Evolutionary conservation across 2,113 vertebrate genomes (phyloP).

Genomic region (Syngnathus floridae): DNA sequence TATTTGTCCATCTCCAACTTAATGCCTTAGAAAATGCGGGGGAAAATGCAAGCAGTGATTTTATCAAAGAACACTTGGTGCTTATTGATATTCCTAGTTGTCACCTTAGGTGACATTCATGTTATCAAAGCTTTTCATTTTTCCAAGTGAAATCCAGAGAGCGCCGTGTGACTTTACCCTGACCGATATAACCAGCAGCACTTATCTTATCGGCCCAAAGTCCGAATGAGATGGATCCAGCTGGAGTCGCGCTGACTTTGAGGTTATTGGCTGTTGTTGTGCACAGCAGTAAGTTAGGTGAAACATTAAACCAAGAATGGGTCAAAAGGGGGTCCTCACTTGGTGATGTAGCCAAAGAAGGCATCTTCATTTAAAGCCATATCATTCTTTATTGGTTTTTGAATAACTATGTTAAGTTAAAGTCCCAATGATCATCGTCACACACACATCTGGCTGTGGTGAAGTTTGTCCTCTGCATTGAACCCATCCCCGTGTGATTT

Average conservation of each 20-base stretch:
- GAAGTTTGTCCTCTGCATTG: too few relatives aligned
- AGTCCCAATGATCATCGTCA: too few relatives aligned
- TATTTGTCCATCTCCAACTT: too few relatives aligned
- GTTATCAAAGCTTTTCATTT: too few relatives aligned
- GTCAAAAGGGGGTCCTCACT: background rate
- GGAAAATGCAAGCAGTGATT: too few relatives aligned
- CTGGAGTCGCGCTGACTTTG: constrained; percentile 3
- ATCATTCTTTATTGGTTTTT: background rate
- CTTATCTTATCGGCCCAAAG: constrained; percentile 50
- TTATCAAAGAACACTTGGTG: background rate
- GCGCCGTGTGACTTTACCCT: background rate
- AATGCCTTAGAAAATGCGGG: too few relatives aligned
- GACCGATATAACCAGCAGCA: background rate
- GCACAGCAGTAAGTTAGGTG: background rate
- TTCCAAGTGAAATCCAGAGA: background rate
- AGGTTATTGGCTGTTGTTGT: constrained; percentile 24
- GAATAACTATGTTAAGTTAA: too few relatives aligned
- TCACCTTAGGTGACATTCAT: background rate
- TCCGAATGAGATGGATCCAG: constrained; percentile 10
- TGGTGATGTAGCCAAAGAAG: background rate
- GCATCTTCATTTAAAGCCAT: background rate
- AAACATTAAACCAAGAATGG: background rate
- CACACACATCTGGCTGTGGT: too few relatives aligned
- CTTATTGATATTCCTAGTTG: background rate
- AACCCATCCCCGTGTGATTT: too few relatives aligned